Percentiles rank a stretch among this genome's conserved stretches.
These are phyloP conservation scores for Trachops cirrhosus DNA, from an alignment of 2,797 vertebrate species.

Conservation along the genomic window DNA sequence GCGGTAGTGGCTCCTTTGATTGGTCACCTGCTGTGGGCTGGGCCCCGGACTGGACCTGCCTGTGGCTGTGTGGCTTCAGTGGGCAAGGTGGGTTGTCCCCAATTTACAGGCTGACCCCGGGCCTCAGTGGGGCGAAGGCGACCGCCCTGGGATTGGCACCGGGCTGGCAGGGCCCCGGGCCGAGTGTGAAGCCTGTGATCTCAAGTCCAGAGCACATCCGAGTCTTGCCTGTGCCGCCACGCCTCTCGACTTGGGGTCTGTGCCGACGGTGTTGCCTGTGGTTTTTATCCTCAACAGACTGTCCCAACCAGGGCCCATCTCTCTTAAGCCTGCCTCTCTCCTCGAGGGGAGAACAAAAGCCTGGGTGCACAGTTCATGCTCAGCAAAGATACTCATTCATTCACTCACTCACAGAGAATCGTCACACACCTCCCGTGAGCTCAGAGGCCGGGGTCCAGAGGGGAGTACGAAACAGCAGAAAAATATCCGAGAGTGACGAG, in stretches of 20 bases:
- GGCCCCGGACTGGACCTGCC: rapidly evolving
- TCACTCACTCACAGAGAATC: background rate
- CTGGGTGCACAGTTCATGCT: background rate
- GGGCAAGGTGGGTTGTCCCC: background rate
- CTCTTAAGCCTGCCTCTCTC: background rate
- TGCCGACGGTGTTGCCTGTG: background rate
- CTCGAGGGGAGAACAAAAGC: background rate
- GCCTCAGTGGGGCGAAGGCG: background rate
- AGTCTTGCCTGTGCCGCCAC: too few relatives aligned
- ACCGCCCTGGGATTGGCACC: background rate
- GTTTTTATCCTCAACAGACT: background rate
- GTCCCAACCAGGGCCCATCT: background rate
- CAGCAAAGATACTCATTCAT: background rate
- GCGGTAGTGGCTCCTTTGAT: rapidly evolving
- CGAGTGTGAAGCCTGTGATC: background rate
- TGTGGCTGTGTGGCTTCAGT: background rate
- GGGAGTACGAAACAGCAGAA: background rate
- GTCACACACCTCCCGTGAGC: rapidly evolving
- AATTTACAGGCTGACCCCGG: background rate
- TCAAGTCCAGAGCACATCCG: rapidly evolving
- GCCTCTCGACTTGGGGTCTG: background rate
- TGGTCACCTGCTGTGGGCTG: background rate
- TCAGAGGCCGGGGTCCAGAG: rapidly evolving
- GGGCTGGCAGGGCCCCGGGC: background rate
- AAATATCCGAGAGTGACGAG: background rate